These are phyloP conservation scores for Rhyacichthys aspro DNA, from an alignment of 2,797 vertebrate species.

Conservation along the genomic window DNA sequence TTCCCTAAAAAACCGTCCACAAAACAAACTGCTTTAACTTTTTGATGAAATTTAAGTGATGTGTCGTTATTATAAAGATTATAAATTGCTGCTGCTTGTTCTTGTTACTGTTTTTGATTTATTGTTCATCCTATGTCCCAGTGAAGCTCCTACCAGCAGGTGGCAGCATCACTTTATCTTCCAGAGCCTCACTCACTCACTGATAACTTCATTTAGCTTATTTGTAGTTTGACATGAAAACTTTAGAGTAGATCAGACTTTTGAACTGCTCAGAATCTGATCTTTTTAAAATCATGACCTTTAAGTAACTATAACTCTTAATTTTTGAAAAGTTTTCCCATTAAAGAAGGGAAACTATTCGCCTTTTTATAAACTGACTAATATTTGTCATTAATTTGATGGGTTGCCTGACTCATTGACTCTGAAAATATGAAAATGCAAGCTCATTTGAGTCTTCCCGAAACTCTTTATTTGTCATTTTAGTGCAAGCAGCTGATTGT, in stretches of 20 bases:
- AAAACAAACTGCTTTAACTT: no score
- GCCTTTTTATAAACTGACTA: background rate
- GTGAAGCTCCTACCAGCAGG: constrained; percentile 56
- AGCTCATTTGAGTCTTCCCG: background rate
- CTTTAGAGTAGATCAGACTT: constrained; percentile 3
- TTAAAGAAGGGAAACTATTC: background rate
- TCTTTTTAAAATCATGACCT: background rate
- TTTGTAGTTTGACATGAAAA: constrained; percentile 24
- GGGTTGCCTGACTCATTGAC: background rate
- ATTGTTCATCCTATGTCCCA: background rate
- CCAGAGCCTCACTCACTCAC: constrained; percentile 9
- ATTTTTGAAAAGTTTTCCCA: background rate
- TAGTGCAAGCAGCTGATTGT: background rate
- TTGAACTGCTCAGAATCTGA: background rate
- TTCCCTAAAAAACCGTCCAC: no score
- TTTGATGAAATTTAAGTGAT: no score
- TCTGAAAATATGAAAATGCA: background rate
- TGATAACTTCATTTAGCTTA: constrained; percentile 25
- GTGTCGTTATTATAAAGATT: no score
- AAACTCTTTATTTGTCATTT: background rate
- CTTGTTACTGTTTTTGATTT: background rate
- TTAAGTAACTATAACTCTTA: background rate
- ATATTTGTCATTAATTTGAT: background rate
- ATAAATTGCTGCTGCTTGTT: no score
- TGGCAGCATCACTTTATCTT: constrained; percentile 64